A percentile compares a stretch with the other conserved stretches of the same genome.
phyloP scores from a whole-genome alignment of 2,113 vertebrate species.

The Probosciger aterrimus region DNA sequence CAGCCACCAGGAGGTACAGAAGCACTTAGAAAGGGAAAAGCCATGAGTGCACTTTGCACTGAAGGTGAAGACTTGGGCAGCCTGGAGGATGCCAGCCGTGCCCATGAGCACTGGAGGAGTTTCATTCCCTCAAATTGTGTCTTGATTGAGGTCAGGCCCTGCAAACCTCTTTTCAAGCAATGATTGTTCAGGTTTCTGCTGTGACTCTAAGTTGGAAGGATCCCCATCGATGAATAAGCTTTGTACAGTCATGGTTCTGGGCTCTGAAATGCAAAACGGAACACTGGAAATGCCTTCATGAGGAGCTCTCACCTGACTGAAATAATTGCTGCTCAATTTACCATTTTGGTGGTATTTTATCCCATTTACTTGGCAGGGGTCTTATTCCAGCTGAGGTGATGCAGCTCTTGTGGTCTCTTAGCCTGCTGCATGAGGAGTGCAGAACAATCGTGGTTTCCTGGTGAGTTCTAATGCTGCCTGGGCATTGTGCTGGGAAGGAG shows the following conservation, averaged over 20 bases:
- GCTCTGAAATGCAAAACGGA: background rate
- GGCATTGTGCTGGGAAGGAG: background rate
- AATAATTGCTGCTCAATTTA: background rate
- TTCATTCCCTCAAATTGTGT: background rate
- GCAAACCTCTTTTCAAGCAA: background rate
- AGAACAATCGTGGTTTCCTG: background rate
- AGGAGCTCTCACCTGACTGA: background rate
- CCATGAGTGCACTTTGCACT: rapidly evolving
- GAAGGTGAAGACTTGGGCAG: background rate
- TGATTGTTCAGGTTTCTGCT: rapidly evolving
- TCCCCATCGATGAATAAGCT: rapidly evolving
- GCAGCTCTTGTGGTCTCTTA: background rate
- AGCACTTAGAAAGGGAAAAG: background rate
- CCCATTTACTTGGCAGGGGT: background rate
- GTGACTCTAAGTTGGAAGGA: background rate
- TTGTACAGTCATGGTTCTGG: rapidly evolving
- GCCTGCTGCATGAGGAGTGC: no score
- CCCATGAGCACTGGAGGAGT: rapidly evolving
- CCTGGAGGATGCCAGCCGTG: background rate
- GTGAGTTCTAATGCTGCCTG: background rate
- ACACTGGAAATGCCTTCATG: background rate
- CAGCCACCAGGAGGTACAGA: background rate
- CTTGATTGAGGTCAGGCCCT: background rate
- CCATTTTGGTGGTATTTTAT: background rate
- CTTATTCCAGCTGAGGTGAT: background rate